Evolutionary conservation across 2,797 vertebrate species (phyloP).

Genomic region (Lepilemur ruficaudatus): DNA sequence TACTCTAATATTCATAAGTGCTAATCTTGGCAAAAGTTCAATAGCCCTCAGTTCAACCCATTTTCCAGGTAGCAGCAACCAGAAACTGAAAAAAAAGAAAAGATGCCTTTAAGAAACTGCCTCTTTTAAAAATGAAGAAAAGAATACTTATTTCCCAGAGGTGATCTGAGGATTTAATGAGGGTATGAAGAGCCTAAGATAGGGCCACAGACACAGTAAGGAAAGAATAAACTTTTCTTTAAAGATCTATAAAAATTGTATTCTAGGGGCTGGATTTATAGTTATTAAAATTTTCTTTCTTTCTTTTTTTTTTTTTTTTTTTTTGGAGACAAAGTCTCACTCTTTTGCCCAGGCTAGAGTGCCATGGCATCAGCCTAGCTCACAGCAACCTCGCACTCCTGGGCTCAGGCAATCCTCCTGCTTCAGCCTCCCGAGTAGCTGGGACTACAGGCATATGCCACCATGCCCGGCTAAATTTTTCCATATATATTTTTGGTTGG

Average conservation of each 20-base stretch:
- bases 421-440: no score
- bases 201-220: background rate
- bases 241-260: background rate
- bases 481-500: no score
- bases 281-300: no score
- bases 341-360: no score
- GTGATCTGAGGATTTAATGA: background rate
- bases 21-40: background rate
- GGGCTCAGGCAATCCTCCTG: no score
- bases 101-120: background rate
- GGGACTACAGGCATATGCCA: no score
- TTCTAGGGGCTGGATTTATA: background rate
- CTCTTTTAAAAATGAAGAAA: background rate
- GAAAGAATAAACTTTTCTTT: background rate
- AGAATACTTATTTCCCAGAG: background rate
- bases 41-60: background rate
- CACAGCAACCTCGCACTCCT: no score
- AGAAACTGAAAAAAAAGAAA: background rate
- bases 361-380: no score
- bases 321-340: no score
- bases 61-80: slow-evolving; percentile 1
- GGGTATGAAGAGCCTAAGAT: background rate
- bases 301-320: no score
- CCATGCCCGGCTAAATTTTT: no score
- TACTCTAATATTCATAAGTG: background rate